A percentile compares a stretch with the other conserved stretches of the same genome.
Evolutionary conservation across 2,113 vertebrate genomes (phyloP).

Genomic region (Gymnocephalus cernua): DNA sequence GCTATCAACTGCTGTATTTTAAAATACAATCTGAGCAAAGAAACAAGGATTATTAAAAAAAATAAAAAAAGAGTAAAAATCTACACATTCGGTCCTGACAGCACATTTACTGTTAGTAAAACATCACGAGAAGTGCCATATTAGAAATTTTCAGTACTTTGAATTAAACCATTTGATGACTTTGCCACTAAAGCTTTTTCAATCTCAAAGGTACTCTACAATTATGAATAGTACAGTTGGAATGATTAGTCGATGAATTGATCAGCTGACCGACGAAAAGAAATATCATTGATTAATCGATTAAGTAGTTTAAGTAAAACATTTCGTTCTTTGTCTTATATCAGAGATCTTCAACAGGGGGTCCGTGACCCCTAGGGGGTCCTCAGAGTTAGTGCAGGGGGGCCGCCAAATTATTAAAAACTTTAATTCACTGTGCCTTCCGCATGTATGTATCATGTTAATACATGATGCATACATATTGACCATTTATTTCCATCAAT

Average conservation of each 20-base stretch:
- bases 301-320: background rate
- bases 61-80: background rate
- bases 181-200: background rate
- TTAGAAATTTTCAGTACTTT: background rate
- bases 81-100: background rate
- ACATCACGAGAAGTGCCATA: background rate
- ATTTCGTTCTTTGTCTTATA: background rate
- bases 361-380: no score
- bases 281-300: no score
- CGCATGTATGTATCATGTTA: no score
- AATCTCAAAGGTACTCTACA: background rate
- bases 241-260: background rate
- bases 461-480: no score
- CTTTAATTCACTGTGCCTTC: no score
- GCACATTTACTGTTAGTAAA: background rate
- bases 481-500: no score
- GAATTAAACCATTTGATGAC: background rate
- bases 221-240: background rate
- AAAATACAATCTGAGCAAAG: background rate
- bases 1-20: background rate
- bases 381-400: no score
- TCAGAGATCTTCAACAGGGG: no score
- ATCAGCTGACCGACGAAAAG: background rate
- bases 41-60: background rate
- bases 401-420: no score